Conservation (phyloP, 2,888 invertebrate species). For the Amphimallon solstitiale region DNA sequence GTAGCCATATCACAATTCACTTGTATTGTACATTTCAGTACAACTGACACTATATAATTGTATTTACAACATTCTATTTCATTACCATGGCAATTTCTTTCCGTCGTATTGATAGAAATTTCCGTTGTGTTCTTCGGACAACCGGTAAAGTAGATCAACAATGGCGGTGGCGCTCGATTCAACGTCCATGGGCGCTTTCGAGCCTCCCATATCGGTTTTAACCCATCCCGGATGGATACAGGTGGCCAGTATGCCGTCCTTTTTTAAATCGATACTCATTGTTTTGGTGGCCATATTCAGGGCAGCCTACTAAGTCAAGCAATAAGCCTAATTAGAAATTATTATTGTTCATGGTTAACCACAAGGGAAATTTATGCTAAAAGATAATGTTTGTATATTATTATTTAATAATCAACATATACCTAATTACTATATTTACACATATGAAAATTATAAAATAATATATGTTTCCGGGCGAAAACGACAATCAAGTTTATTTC, state of each 20-base stretch:
- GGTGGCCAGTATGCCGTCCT: slow-evolving; percentile 78
- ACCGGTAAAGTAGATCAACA: slow-evolving; percentile 70
- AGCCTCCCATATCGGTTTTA: slow-evolving; percentile 88
- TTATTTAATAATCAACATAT: background rate
- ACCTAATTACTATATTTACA: no score
- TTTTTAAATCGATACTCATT: slow-evolving; percentile 82
- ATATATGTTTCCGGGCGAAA: no score
- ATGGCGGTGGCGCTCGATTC: slow-evolving; percentile 74
- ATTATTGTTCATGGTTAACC: background rate
- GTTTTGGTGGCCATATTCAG: slow-evolving; percentile 88
- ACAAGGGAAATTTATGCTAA: slow-evolving; percentile 15
- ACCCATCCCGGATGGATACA: slow-evolving; percentile 93
- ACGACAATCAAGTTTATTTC: no score
- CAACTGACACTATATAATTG: no score
- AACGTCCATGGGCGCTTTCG: slow-evolving; percentile 78
- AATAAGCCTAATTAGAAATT: slow-evolving; percentile 8
- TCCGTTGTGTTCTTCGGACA: slow-evolving; percentile 77
- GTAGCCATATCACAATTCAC: no score
- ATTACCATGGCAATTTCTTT: slow-evolving; percentile 76
- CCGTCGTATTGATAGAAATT: slow-evolving; percentile 84
- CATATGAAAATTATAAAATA: no score
- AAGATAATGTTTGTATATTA: background rate
- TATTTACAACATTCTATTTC: no score
- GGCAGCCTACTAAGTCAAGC: slow-evolving; percentile 72
- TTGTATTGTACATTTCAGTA: no score